Evolutionary conservation across 2,113 vertebrate species (phyloP).

Genomic region (Brachypodius melanocephalos): DNA sequence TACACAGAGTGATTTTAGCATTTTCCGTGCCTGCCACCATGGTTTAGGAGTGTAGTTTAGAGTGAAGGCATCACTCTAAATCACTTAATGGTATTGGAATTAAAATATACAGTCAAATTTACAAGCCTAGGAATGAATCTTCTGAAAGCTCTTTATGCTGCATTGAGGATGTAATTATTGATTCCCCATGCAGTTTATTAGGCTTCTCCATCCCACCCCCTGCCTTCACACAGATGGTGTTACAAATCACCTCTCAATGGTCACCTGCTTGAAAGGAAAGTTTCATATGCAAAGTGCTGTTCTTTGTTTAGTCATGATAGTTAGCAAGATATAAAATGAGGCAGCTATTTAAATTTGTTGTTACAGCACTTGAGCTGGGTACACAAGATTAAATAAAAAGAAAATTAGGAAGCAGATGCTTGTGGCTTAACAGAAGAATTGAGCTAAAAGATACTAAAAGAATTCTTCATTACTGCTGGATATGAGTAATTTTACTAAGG

Average conservation of each 20-base stretch:
- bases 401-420: conserved; percentile 70
- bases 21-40: not conserved
- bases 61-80: conserved; percentile 41
- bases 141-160: conserved; percentile 43
- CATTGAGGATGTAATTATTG: conserved; percentile 62
- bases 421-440: conserved; percentile 63
- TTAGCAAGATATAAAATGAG: conserved; percentile 47
- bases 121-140: conserved; percentile 52
- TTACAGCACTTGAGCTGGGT: conserved; percentile 35
- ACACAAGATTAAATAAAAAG: conserved; percentile 59
- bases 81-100: conserved; percentile 47
- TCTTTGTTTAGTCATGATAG: conserved; percentile 47
- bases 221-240: conserved; percentile 22
- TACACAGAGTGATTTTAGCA: not conserved
- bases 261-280: conserved; percentile 52
- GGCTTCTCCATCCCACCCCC: not conserved
- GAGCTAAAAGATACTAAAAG: conserved; percentile 42
- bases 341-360: conserved; percentile 52
- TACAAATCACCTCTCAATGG: conserved; percentile 47
- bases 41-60: conserved; percentile 4
- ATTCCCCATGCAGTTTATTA: conserved; percentile 58
- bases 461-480: conserved; percentile 36
- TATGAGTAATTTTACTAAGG: conserved; percentile 55
- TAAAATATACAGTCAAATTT: conserved; percentile 54
- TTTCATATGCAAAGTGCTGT: conserved; percentile 63